Conservation (phyloP, 1,140 invertebrate species). For the Drosophila eugracilis region DNA sequence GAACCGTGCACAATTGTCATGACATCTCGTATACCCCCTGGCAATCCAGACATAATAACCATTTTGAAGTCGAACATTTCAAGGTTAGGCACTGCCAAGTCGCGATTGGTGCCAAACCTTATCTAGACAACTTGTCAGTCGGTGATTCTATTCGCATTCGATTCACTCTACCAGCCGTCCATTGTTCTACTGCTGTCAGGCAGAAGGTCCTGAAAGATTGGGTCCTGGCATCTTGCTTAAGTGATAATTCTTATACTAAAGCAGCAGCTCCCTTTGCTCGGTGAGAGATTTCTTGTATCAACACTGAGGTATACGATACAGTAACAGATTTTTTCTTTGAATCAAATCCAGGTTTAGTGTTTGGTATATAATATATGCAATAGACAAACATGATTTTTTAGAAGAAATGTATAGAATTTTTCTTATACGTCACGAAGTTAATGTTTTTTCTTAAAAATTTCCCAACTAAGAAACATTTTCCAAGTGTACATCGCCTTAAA, state of each 20-base stretch:
- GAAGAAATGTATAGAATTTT: background rate
- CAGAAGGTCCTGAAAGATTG: conserved; percentile 16
- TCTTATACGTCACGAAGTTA: too few relatives aligned
- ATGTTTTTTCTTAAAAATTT: too few relatives aligned
- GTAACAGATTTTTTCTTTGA: too few relatives aligned
- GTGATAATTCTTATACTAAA: conserved; percentile 76
- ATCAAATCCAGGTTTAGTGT: too few relatives aligned
- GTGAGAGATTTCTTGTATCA: background rate
- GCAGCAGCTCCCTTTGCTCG: conserved; percentile 22
- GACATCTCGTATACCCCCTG: conserved; percentile 8
- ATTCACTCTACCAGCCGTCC: conserved; percentile 29
- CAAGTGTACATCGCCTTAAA: background rate
- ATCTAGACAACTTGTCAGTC: conserved; percentile 31
- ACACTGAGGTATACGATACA: conserved; percentile 1
- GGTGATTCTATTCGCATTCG: conserved; percentile 29
- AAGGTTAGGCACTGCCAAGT: conserved; percentile 32
- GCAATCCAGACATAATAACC: conserved; percentile 34
- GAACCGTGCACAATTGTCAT: conserved; percentile 7
- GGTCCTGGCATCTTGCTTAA: conserved; percentile 31
- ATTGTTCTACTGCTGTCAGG: conserved; percentile 27
- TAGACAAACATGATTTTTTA: too few relatives aligned
- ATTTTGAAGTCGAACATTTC: conserved; percentile 16
- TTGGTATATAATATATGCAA: too few relatives aligned
- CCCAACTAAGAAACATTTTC: background rate
- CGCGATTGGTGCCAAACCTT: conserved; percentile 42